Evolutionary conservation across 2,797 vertebrate genomes (phyloP).

Genomic region (Megalops cyprinoides): DNA sequence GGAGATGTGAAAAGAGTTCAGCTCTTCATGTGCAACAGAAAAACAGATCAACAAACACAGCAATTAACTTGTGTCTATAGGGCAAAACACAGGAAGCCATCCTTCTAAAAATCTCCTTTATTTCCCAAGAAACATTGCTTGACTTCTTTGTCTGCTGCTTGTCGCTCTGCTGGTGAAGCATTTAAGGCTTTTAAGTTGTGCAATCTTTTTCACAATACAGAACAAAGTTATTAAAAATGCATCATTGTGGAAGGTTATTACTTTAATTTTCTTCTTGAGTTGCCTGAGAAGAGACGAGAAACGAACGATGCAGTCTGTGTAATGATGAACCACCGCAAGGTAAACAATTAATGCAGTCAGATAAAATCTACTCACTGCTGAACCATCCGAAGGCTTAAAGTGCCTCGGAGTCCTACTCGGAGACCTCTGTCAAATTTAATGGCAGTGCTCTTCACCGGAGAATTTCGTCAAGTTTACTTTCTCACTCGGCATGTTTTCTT

Average conservation of each 20-base stretch:
- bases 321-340: conserved; percentile 18
- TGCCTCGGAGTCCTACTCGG: not conserved
- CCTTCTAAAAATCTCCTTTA: not conserved
- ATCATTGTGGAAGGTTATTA: conserved; percentile 55
- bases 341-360: conserved; percentile 37
- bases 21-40: too few relatives aligned
- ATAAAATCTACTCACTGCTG: conserved; percentile 18
- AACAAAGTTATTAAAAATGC: conserved; percentile 56
- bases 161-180: conserved; percentile 32
- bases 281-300: conserved; percentile 27
- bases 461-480: too few relatives aligned
- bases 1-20: too few relatives aligned
- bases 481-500: too few relatives aligned
- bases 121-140: not conserved
- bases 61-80: too few relatives aligned
- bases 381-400: not conserved
- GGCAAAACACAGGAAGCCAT: too few relatives aligned
- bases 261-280: conserved; percentile 38
- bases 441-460: too few relatives aligned
- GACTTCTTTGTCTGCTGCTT: not conserved
- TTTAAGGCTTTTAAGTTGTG: conserved; percentile 23
- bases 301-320: conserved; percentile 24
- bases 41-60: too few relatives aligned
- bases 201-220: conserved; percentile 49
- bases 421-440: too few relatives aligned